These are phyloP conservation scores for Chondrosia reniformis DNA, from an alignment of 37 sponge, comb jelly and placozoan genomes.

Conservation along the genomic window DNA sequence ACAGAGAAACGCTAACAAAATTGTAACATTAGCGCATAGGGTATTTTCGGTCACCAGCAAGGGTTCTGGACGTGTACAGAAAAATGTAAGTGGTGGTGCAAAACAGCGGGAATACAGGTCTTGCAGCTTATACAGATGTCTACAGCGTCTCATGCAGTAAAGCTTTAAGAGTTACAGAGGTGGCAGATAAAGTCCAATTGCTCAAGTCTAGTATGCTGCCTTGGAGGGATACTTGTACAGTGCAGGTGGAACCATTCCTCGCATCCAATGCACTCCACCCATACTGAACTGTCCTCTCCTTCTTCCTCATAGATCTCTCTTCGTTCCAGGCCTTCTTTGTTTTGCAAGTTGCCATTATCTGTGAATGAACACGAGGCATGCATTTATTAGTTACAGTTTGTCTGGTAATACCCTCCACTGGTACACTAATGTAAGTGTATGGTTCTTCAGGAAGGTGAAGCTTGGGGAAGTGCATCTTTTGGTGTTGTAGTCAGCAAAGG, in stretches of 20 bases:
- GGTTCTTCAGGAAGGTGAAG: neutral
- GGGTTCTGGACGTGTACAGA: too few relatives aligned
- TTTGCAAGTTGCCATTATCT: neutral
- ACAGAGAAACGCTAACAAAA: too few relatives aligned
- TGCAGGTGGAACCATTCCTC: constrained; percentile 4
- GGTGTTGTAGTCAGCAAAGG: neutral
- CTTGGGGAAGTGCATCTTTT: neutral
- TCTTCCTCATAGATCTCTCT: neutral
- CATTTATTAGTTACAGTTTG: neutral
- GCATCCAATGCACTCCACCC: constrained; percentile 4
- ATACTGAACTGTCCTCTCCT: neutral
- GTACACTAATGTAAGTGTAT: neutral
- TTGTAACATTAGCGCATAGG: too few relatives aligned
- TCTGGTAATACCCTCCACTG: constrained; percentile 2
- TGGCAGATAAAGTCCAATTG: too few relatives aligned
- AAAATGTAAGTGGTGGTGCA: too few relatives aligned
- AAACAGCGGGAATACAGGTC: too few relatives aligned
- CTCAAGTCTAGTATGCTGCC: too few relatives aligned
- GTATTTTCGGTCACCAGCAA: too few relatives aligned
- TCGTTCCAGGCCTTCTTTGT: neutral
- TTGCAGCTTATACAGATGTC: too few relatives aligned
- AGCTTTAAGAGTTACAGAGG: too few relatives aligned
- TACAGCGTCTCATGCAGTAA: too few relatives aligned
- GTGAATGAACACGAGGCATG: neutral
- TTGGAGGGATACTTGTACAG: neutral